Base-by-base conservation (phyloP, 2,888 invertebrate genomes). In the Habroteleia sp. region DNA sequence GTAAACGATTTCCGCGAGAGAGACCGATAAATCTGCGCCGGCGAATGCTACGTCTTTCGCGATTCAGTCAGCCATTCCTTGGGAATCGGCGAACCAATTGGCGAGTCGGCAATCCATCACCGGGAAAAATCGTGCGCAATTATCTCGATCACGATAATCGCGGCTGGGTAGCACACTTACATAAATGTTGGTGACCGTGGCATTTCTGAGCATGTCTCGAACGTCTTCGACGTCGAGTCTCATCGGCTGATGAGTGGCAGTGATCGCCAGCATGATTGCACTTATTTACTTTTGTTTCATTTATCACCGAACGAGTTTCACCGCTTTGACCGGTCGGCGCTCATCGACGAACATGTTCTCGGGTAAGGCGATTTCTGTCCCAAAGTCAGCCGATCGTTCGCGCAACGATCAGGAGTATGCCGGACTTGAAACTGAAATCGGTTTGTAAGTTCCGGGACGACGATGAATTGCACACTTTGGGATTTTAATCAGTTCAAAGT, bases 141-240 rank as follows among this genome's bases (percentile, higher is more conserved):
- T 68, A 56, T 46, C 42, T 25, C 14, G 62, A 71, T 62, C 46
- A 35, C 41, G 69, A 62, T 52, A 60, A 58, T 39, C 52, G 33
- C 31, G 29, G 20, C 10, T 17, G 25, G 33, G 37, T 44, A 44
- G 39, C 66, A 39, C 54, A 88, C 88, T 88, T 84, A 88, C 88
- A 78, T 88, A 88, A 82, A 87, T 80, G 69, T 87, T 86, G 7
- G 87, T 85, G 79, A 88, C 85, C 80, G 83, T 83, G 78, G 86
- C 84, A 77, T 83, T 87, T 80, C 88, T 86, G 79, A 86, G 83
- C 84, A 88, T 87, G 79, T 88, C 87, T 81, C 88, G 82, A 80
- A 87, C 84, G 80, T 88, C 88, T 81, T 88, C 87, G 74, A 86
- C 83, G 77, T 87, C 87, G 74, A 83, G 81, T 71, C 82, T 83